Evolutionary conservation across 2,797 vertebrate species (phyloP).

Genomic region (Phylloscopus collybita): DNA sequence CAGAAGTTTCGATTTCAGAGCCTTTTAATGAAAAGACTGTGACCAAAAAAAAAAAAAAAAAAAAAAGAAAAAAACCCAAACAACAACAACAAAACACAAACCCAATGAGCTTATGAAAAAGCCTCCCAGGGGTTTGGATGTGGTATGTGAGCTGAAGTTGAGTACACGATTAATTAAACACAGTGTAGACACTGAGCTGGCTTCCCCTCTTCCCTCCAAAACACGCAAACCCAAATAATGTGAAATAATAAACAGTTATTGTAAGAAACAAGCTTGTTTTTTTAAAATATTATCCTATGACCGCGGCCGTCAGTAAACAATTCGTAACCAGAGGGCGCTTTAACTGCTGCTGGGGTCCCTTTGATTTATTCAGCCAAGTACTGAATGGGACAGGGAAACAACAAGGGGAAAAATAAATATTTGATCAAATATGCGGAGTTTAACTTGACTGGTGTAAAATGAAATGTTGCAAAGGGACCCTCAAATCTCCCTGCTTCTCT

Average conservation of each 20-base stretch:
- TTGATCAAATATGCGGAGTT: constrained; percentile 49
- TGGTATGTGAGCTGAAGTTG: constrained; percentile 51
- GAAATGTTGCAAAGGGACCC: constrained; percentile 39
- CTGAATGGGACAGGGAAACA: constrained; percentile 41
- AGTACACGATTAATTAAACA: constrained; percentile 62
- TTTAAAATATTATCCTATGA: constrained; percentile 26
- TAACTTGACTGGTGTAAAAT: constrained; percentile 44
- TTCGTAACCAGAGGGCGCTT: constrained; percentile 46
- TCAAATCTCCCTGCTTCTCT: background rate
- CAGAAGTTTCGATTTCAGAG: constrained; percentile 34
- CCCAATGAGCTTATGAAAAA: constrained; percentile 44
- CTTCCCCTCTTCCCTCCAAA: constrained; percentile 28
- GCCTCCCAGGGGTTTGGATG: constrained; percentile 48
- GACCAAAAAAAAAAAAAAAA: background rate
- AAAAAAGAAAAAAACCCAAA: background rate
- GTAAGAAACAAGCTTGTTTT: constrained; percentile 54
- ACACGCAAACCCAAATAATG: constrained; percentile 35
- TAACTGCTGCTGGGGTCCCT: constrained; percentile 17
- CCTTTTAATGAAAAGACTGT: constrained; percentile 47
- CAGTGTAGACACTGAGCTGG: constrained; percentile 56
- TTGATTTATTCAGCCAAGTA: constrained; percentile 45
- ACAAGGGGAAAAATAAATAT: constrained; percentile 66
- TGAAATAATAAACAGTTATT: constrained; percentile 70
- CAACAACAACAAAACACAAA: constrained; percentile 27
- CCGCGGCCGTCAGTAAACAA: constrained; percentile 47